phyloP scores from a whole-genome alignment of 2,113 vertebrate species.

The Crocuta crocuta region DNA sequence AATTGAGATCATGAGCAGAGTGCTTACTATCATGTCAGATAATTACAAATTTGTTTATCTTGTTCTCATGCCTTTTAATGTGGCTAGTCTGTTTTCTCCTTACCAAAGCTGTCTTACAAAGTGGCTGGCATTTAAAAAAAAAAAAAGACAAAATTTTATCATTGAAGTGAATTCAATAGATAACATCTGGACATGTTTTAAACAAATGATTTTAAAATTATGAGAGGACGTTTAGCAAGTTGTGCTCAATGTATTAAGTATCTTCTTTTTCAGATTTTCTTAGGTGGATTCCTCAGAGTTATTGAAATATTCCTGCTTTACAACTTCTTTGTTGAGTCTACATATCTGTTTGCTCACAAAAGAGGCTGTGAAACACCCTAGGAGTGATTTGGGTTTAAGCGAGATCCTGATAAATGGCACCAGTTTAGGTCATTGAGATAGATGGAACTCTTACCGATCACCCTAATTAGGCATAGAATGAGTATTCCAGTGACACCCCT shows the following conservation, averaged over 20 bases:
- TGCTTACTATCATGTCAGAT: neutral
- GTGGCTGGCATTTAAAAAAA: neutral
- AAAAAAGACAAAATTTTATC: neutral
- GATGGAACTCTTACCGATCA: neutral
- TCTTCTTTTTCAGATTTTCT: neutral
- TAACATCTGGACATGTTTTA: neutral
- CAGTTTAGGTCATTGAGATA: neutral
- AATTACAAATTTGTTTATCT: neutral
- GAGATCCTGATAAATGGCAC: neutral
- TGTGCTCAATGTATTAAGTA: neutral
- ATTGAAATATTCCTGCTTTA: neutral
- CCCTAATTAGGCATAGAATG: neutral
- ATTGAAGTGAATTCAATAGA: neutral
- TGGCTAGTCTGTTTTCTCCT: neutral
- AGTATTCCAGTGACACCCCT: neutral
- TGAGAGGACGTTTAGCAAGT: neutral
- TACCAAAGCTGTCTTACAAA: neutral
- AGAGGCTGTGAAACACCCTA: neutral
- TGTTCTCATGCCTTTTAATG: neutral
- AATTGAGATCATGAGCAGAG: neutral
- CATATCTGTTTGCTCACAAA: neutral
- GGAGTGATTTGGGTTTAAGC: neutral
- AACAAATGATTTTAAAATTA: slow-evolving; percentile 36
- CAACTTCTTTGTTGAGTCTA: neutral
- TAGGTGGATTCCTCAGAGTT: neutral